A percentile compares a stretch with the other conserved stretches of the same genome.
These are phyloP conservation scores for Phyllostomus discolor DNA, from an alignment of 2,113 vertebrate genomes.

Conservation along the genomic window DNA sequence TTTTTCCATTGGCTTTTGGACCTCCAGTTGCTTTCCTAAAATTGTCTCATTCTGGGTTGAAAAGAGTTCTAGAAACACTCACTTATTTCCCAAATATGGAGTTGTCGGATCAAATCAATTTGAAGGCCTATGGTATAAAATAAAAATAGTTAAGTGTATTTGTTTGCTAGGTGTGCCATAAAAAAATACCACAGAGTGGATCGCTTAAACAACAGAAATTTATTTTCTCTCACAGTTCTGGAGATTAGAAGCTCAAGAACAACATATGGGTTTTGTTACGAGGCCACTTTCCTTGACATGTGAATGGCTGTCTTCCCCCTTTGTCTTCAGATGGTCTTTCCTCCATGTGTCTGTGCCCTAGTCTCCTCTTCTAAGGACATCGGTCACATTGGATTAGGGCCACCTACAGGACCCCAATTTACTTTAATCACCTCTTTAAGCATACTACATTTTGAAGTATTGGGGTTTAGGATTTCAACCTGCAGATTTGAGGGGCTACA, in stretches of 20 bases:
- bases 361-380: neutral
- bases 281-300: neutral
- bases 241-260: neutral
- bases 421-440: neutral
- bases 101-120: neutral
- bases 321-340: neutral
- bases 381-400: neutral
- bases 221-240: too few relatives aligned
- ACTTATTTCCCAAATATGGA: neutral
- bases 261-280: neutral
- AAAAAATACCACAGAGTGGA: neutral
- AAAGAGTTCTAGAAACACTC: neutral
- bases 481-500: neutral
- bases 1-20: neutral
- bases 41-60: neutral
- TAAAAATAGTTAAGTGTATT: neutral
- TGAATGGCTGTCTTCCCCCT: neutral
- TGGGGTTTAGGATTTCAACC: neutral
- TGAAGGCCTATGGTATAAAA: neutral
- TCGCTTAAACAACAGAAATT: neutral
- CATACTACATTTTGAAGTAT: neutral
- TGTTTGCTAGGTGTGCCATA: neutral
- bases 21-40: neutral
- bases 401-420: neutral
- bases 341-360: neutral